These are phyloP conservation scores for Sinosuthora webbiana DNA, from an alignment of 2,113 vertebrate genomes.

Conservation along the genomic window DNA sequence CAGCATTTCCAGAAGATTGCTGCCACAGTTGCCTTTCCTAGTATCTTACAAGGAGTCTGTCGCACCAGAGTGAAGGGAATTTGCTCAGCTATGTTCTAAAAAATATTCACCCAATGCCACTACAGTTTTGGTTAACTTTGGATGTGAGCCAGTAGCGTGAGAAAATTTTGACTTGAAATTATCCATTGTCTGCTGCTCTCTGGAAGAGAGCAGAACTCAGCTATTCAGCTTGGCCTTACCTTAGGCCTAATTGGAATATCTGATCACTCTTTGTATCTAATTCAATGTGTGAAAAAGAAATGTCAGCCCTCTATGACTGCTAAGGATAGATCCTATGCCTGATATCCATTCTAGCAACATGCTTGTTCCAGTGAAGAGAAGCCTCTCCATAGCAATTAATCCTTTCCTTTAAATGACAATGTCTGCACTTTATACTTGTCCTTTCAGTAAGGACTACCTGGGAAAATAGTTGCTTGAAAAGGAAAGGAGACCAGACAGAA, in stretches of 20 bases:
- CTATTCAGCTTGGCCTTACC: background rate
- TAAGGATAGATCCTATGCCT: background rate
- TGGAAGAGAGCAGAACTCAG: background rate
- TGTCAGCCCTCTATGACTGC: background rate
- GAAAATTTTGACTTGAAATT: background rate
- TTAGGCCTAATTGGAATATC: background rate
- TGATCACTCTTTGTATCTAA: background rate
- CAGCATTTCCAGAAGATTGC: background rate
- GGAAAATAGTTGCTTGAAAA: background rate
- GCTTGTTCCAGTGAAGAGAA: background rate
- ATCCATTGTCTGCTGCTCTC: background rate
- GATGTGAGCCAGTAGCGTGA: background rate
- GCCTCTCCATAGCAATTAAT: background rate
- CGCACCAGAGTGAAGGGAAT: background rate
- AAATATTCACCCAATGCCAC: background rate
- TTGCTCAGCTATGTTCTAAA: background rate
- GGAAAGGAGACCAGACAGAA: background rate
- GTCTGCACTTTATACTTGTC: background rate
- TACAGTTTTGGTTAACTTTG: background rate
- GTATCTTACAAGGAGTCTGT: background rate
- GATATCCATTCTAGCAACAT: background rate
- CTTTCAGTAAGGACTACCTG: background rate
- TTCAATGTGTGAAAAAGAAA: background rate
- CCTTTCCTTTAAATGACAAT: background rate
- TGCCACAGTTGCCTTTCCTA: background rate